Percentiles rank a stretch among this genome's conserved stretches.
Conservation (phyloP, 2,113 vertebrate genomes). For the Mustela nigripes region DNA sequence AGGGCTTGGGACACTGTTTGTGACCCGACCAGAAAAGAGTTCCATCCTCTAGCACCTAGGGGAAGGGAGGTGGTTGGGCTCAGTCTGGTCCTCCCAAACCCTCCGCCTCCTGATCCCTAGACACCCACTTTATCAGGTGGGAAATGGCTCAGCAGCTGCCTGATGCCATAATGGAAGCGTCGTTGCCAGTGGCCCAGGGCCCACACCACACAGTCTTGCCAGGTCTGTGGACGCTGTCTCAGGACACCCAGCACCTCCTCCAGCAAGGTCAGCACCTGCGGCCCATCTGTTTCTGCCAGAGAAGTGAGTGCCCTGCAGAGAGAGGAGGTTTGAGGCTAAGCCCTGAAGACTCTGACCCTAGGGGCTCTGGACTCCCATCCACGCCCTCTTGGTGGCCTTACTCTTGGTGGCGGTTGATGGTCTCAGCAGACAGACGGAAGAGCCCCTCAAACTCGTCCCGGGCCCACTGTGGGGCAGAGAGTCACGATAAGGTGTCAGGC, state of each 20-base stretch:
- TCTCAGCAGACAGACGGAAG: slow-evolving; percentile 76
- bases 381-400: slow-evolving; percentile 47
- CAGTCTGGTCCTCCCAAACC: not conserved
- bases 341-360: not conserved
- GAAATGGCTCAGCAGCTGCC: slow-evolving; percentile 87
- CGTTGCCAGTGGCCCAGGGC: slow-evolving; percentile 89
- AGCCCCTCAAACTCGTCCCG: slow-evolving; percentile 79
- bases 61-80: not conserved
- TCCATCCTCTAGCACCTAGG: slow-evolving; percentile 64
- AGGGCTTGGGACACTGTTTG: slow-evolving; percentile 63
- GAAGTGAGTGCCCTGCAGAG: slow-evolving; percentile 84
- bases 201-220: slow-evolving; percentile 91
- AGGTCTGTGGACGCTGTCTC: slow-evolving; percentile 81
- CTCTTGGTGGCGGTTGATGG: slow-evolving; percentile 72
- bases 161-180: slow-evolving; percentile 86
- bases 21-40: slow-evolving; percentile 62
- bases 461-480: slow-evolving; percentile 76
- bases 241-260: slow-evolving; percentile 84
- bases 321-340: not conserved
- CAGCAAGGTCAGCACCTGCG: slow-evolving; percentile 85
- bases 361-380: not conserved
- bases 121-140: slow-evolving; percentile 86
- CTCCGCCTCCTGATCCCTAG: not conserved
- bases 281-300: slow-evolving; percentile 69
- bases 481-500: not conserved